Evolutionary conservation across 2,888 invertebrate species (phyloP), one percentile per base, ranked within the genome.

Genomic region (Apotomis capreana): DNA sequence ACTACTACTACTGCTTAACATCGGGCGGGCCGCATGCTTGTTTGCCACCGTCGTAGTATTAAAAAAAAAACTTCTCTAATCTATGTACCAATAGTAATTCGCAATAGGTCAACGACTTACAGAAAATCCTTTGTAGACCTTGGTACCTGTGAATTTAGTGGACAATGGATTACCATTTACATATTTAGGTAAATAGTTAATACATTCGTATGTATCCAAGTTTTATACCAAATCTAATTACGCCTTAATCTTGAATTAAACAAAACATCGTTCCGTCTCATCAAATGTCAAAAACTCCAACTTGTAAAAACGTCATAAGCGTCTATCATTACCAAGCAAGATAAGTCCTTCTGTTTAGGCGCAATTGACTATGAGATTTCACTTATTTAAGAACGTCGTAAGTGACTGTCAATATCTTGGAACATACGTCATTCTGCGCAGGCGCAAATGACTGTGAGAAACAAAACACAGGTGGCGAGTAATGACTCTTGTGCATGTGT

Each of bases 381-480:
- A 5, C 8, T 44, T 44, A 44, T 44, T 44, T 6, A 44, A 44
- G 44, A 8, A 44, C 6, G 44, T 44, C 44, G 44, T 44, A 44
- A 6, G 44, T 44, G 5, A 3, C 44, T 8, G 3, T 44, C 8
- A 44, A 0, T 44, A 6, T 0, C 44, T 44, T 3, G 44, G 5
- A 44, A 44, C 44, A 44, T 44, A 44, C 44, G 8, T 5, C 44
- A 1, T 44, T 44, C 8, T 44, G 44, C 8, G 6, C 8, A 44
- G 8, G 0, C 4, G 12, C 26, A 26, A 26, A 26, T 2, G 12
- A 36, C 44, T 87, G 89, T 91, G 90, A 86, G 90, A 91, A 89
- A 86, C 82, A 78, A 77, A 78, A 77, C 74, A 68, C 77, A 85
- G 81, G 87, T 87, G 88, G 84, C 80, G 77, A 83, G 81, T 89